phyloP scores from a whole-genome alignment of 2,888 invertebrate species.

The Laothoe populi region DNA sequence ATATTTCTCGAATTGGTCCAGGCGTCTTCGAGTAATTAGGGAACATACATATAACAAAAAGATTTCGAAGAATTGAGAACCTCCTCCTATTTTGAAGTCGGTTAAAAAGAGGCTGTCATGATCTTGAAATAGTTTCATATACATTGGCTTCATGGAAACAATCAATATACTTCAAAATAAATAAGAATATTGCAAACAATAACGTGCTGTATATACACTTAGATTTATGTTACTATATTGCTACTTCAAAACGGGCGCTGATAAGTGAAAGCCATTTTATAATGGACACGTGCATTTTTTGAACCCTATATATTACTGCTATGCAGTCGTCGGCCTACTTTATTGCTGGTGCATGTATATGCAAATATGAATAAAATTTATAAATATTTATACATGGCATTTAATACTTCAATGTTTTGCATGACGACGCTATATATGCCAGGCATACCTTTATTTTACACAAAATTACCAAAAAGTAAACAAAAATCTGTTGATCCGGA shows the following conservation, averaged over 20 bases:
- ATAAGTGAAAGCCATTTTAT: conserved; percentile 10
- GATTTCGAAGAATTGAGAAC: too few relatives aligned
- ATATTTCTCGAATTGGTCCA: too few relatives aligned
- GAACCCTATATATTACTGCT: conserved; percentile 14
- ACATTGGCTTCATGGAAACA: too few relatives aligned
- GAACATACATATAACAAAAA: too few relatives aligned
- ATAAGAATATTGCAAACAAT: neutral
- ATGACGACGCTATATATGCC: too few relatives aligned
- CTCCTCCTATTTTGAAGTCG: too few relatives aligned
- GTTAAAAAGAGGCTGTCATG: too few relatives aligned
- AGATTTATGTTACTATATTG: neutral
- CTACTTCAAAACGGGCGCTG: neutral
- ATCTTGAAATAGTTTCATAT: too few relatives aligned
- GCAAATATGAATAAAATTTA: conserved; percentile 18
- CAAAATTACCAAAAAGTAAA: too few relatives aligned
- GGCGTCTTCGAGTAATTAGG: too few relatives aligned
- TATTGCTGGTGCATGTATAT: conserved; percentile 14
- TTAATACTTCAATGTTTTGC: conserved; percentile 3
- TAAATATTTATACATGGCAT: conserved; percentile 5
- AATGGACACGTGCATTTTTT: conserved; percentile 9
- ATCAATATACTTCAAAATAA: too few relatives aligned
- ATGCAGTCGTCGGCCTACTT: conserved; percentile 20
- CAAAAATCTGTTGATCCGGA: too few relatives aligned
- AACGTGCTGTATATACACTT: neutral
- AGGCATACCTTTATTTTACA: neutral